Evolutionary conservation across 1,140 invertebrate genomes (phyloP), one percentile per base, ranked within the genome.

Genomic region (Atta cephalotes): DNA sequence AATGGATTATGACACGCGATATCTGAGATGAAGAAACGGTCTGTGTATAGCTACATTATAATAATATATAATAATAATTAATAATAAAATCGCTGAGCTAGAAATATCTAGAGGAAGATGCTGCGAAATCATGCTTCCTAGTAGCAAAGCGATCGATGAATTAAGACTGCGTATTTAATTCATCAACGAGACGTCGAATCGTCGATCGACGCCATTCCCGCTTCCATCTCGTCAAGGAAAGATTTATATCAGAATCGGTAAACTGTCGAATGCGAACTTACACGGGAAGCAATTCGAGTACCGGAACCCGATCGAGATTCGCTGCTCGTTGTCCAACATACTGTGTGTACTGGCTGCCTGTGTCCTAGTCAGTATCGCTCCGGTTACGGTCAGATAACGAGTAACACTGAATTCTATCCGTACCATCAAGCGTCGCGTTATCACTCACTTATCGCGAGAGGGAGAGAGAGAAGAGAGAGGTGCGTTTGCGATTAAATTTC

Each of bases 401-500:
- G 56, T 87, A 87, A 87, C 88, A 89, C 86, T 89, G 85, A 87
- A 66, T 90, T 60, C 84, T 71, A 90, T 82, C 77, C 84, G 86
- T 87, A 71, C 77, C 76, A 89, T 89, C 88, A 45, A 62, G 70
- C 78, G 35, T 7, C 80, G 51, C 74, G 88, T 90, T 90, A 90
- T 90, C 88, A 80, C 77, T 90, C 88, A 80, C 85, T 90, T 90
- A 90, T 90, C 88, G 51, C 35, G 53, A 21, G 58, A n/a, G 78
- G 58, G 51, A 45, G 39, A n/a, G 78, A 72, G 51, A 45, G 53
- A 51, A 51, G 49, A 21, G 58, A n/a, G 78, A 72, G 51, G 21
- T 6, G n/a, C 53, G 35, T 39, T 31, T 25, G 35, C 39, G 80
- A 84, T 82, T 76, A 84, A 76, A 84, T 84, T 74, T 74, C 25